Percentiles rank a stretch among this genome's conserved stretches.
Conservation (phyloP, 2,113 vertebrate species). For the Ciconia boyciana region DNA sequence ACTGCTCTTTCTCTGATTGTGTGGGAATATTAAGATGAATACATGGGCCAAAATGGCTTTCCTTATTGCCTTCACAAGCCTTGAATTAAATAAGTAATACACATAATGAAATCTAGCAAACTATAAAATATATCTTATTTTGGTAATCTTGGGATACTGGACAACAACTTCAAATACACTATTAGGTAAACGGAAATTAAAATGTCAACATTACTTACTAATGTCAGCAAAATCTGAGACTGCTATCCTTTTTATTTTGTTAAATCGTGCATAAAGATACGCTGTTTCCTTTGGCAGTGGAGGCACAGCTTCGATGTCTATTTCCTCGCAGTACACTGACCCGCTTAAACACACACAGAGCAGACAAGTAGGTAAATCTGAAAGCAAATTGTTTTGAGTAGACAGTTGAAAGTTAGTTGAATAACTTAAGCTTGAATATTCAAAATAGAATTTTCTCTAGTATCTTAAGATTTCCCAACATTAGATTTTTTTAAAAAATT, state of each 20-base stretch:
- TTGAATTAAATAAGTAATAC: background rate
- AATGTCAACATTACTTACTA: constrained; percentile 72
- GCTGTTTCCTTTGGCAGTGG: constrained; percentile 92
- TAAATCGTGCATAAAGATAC: constrained; percentile 95
- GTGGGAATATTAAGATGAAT: background rate
- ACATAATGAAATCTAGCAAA: background rate
- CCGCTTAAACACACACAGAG: constrained; percentile 93
- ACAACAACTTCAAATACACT: background rate
- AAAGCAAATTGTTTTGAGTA: constrained; percentile 3
- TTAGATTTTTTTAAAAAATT: background rate
- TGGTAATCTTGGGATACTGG: background rate
- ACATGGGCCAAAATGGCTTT: background rate
- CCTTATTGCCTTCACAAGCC: background rate
- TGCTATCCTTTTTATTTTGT: constrained; percentile 90
- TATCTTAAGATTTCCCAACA: background rate
- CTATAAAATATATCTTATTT: background rate
- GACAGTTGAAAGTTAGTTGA: background rate
- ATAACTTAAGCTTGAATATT: background rate
- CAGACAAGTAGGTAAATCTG: constrained; percentile 91
- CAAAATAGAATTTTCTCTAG: background rate
- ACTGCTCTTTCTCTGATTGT: background rate
- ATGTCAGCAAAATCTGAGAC: constrained; percentile 89
- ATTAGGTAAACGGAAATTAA: background rate
- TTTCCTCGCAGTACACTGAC: constrained; percentile 96
- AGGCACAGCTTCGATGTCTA: constrained; percentile 85